A percentile compares a stretch with the other conserved stretches of the same genome.
phyloP scores from a whole-genome alignment of 2,888 invertebrate genomes.

The Amiota communis region DNA sequence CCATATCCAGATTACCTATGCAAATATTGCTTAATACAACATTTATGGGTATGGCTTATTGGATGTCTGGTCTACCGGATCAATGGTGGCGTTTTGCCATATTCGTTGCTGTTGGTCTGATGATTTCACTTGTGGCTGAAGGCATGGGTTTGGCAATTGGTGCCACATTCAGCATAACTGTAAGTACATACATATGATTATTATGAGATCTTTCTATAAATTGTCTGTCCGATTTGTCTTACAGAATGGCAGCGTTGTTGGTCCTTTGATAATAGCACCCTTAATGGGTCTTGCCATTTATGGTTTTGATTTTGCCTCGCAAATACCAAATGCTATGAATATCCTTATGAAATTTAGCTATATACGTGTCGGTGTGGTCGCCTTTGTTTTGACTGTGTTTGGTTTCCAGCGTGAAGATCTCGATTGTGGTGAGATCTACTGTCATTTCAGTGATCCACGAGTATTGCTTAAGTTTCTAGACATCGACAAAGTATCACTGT shows the following conservation, averaged over 20 bases:
- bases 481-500: conserved; percentile 76
- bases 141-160: conserved; percentile 86
- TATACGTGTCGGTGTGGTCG: conserved; percentile 79
- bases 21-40: conserved; percentile 76
- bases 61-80: conserved; percentile 81
- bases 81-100: conserved; percentile 78
- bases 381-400: conserved; percentile 78
- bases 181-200: conserved; percentile 71
- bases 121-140: conserved; percentile 84
- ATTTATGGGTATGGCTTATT: conserved; percentile 78
- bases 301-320: conserved; percentile 81
- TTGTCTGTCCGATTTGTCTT: conserved; percentile 49
- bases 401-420: conserved; percentile 77
- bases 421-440: conserved; percentile 78
- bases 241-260: conserved; percentile 81
- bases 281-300: conserved; percentile 80
- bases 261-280: conserved; percentile 79
- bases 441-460: conserved; percentile 80
- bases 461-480: conserved; percentile 78
- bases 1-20: conserved; percentile 78
- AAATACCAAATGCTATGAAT: conserved; percentile 78
- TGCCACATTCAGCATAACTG: conserved; percentile 79
- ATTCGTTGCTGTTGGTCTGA: conserved; percentile 80
- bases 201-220: neutral
- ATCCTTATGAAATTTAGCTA: conserved; percentile 79